A percentile compares a stretch with the other conserved stretches of the same genome.
phyloP scores from a whole-genome alignment of 2,888 invertebrate species.

The Euproctis similis region DNA sequence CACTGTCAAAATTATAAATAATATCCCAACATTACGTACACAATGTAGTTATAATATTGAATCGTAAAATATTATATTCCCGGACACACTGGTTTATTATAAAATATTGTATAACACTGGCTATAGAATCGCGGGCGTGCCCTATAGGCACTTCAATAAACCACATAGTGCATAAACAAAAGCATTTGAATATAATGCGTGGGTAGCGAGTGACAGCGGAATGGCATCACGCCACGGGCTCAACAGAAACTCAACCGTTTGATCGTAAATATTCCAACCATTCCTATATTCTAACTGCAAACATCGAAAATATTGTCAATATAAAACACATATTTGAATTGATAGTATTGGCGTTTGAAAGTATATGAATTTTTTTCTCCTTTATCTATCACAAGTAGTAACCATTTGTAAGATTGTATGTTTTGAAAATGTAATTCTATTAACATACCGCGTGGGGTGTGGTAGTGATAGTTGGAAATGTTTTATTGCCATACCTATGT shows the following conservation, averaged over 20 bases:
- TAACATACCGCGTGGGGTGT: no score
- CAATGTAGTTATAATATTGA: conserved; percentile 9
- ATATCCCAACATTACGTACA: background rate
- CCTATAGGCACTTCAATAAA: conserved; percentile 47
- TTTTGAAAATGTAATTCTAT: no score
- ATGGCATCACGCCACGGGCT: conserved; percentile 46
- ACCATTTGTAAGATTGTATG: no score
- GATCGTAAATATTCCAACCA: conserved; percentile 46
- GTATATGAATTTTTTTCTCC: no score
- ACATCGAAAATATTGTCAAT: conserved; percentile 26
- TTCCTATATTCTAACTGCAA: conserved; percentile 34
- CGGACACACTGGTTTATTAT: conserved; percentile 16
- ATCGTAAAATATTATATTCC: conserved; percentile 21
- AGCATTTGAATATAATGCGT: conserved; percentile 60
- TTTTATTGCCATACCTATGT: no score
- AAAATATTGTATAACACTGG: conserved; percentile 22
- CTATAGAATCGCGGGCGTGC: conserved; percentile 33
- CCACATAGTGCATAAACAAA: conserved; percentile 52
- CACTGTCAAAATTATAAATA: no score
- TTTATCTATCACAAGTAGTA: no score
- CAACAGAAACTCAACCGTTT: conserved; percentile 37
- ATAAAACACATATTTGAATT: conserved; percentile 27
- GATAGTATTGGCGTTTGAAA: conserved; percentile 29
- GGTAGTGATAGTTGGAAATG: no score
- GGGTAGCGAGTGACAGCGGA: conserved; percentile 49